Evolutionary conservation across 2,888 invertebrate genomes (phyloP).

Genomic region (Diarsia mendica): DNA sequence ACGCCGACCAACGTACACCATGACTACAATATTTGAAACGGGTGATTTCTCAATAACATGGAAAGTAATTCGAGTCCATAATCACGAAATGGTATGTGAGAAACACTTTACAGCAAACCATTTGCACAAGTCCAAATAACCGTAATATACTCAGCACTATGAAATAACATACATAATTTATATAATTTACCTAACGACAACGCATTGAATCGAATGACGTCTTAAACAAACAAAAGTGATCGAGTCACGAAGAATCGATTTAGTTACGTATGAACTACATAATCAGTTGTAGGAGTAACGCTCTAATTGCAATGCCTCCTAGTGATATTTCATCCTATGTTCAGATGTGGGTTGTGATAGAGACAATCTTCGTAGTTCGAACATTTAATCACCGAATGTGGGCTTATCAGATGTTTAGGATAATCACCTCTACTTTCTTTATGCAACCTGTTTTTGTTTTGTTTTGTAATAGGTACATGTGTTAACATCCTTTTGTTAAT

Average conservation of each 20-base stretch:
- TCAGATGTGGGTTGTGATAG: slow-evolving; percentile 66
- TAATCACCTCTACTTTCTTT: slow-evolving; percentile 38
- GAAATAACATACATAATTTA: slow-evolving; percentile 48
- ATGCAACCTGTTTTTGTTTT: slow-evolving; percentile 34
- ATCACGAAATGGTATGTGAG: slow-evolving; percentile 39
- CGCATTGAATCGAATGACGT: slow-evolving; percentile 58
- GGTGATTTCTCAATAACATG: slow-evolving; percentile 18
- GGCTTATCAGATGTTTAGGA: slow-evolving; percentile 35
- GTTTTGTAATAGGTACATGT: slow-evolving; percentile 45
- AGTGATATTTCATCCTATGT: slow-evolving; percentile 53
- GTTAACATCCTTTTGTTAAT: slow-evolving; percentile 27
- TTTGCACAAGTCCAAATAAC: slow-evolving; percentile 44
- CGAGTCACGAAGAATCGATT: slow-evolving; percentile 75
- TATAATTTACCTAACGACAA: slow-evolving; percentile 49
- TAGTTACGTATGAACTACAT: slow-evolving; percentile 69
- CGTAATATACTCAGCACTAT: slow-evolving; percentile 36
- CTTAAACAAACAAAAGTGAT: slow-evolving; percentile 56
- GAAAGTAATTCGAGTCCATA: slow-evolving; percentile 14
- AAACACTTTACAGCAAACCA: slow-evolving; percentile 33
- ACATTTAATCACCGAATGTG: slow-evolving; percentile 53
- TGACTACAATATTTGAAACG: not conserved
- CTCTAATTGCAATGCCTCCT: slow-evolving; percentile 64
- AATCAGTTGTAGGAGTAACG: slow-evolving; percentile 64
- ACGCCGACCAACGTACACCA: not conserved
- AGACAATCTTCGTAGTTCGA: slow-evolving; percentile 37